A percentile compares a stretch with the other conserved stretches of the same genome.
phyloP scores from a whole-genome alignment of 2,797 vertebrate species.

The Artibeus jamaicensis region DNA sequence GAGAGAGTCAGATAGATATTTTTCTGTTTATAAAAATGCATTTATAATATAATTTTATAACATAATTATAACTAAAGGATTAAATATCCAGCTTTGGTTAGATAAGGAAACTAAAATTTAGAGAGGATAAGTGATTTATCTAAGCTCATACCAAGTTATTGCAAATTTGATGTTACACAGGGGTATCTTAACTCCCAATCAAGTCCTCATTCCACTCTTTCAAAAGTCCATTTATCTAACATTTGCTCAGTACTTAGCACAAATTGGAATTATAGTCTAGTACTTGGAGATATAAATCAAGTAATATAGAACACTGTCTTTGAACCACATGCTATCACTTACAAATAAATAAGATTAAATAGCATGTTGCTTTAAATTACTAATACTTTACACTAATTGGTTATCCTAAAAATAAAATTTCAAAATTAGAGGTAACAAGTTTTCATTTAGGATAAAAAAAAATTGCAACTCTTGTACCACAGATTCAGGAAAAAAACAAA shows the following conservation, averaged over 20 bases:
- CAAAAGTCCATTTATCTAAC: not conserved
- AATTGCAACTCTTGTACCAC: not conserved
- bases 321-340: not conserved
- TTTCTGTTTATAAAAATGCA: not conserved
- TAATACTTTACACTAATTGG: not conserved
- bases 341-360: not conserved
- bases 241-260: not conserved
- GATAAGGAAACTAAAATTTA: not conserved
- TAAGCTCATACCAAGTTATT: not conserved
- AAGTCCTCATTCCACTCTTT: not conserved
- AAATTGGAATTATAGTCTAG: not conserved
- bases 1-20: not conserved
- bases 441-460: not conserved
- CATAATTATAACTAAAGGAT: not conserved
- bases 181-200: not conserved
- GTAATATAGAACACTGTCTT: not conserved
- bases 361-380: not conserved
- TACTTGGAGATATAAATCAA: not conserved
- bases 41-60: not conserved
- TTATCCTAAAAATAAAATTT: not conserved
- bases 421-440: not conserved
- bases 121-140: not conserved
- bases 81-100: not conserved
- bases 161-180: not conserved
- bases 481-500: not conserved